Evolutionary conservation across 37 sponge, comb jelly and placozoan species (phyloP).

Genomic region (Chondrosia reniformis): DNA sequence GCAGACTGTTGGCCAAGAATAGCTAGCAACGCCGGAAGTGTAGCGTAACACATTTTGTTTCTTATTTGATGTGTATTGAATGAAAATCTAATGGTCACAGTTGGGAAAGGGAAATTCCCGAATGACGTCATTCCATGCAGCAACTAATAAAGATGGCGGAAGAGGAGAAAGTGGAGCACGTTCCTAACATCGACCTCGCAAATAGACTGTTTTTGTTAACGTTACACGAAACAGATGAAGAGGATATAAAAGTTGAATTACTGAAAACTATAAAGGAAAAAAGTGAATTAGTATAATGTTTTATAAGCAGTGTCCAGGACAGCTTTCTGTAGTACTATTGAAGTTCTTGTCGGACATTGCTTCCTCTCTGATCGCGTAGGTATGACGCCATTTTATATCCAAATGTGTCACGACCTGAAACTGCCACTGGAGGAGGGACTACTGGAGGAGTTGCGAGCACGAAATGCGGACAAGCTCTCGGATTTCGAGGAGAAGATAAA

Average conservation of each 20-base stretch:
- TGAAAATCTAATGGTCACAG: neutral
- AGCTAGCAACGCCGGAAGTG: constrained; percentile 93
- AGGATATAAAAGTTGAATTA: neutral
- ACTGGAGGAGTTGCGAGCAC: constrained; percentile 48
- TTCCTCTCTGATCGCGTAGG: constrained; percentile 8
- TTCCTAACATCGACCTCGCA: neutral
- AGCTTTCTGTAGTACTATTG: neutral
- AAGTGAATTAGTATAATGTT: neutral
- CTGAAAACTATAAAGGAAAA: neutral
- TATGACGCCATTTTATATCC: constrained; percentile 85
- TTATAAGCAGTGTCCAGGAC: neutral
- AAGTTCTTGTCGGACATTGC: neutral
- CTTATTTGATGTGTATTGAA: neutral
- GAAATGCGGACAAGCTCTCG: constrained; percentile 60
- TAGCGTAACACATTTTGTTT: too few species aligned
- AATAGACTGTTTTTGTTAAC: neutral
- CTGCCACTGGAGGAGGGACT: constrained; percentile 53
- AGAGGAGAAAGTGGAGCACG: neutral
- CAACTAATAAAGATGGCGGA: too few species aligned
- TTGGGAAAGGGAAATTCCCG: too few species aligned
- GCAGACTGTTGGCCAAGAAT: constrained; percentile 98
- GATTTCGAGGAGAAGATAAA: constrained; percentile 65
- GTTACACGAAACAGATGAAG: neutral
- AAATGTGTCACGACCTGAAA: constrained; percentile 72
- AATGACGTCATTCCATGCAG: too few species aligned